Conservation (phyloP, 2,113 vertebrate species). For the Piaya cayana region DNA sequence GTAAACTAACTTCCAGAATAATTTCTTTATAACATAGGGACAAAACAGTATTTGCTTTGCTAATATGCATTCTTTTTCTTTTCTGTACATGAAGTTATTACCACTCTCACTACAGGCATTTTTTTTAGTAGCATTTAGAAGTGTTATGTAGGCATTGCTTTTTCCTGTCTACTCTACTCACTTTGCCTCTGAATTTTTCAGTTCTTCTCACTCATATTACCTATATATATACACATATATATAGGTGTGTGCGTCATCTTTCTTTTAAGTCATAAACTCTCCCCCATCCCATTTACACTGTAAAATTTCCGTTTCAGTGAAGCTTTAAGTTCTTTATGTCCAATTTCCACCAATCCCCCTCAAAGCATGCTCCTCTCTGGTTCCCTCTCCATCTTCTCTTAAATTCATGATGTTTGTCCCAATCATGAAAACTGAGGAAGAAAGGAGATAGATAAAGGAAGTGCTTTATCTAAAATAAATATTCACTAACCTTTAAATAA, state of each 20-base stretch:
- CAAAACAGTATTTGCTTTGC: background rate
- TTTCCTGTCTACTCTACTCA: background rate
- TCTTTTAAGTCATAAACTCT: background rate
- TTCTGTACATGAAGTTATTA: background rate
- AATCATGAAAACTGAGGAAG: background rate
- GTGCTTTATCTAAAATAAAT: background rate
- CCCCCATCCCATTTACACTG: background rate
- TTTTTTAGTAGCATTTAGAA: background rate
- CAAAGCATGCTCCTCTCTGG: background rate
- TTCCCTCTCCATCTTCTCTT: background rate
- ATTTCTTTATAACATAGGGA: background rate
- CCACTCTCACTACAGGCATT: background rate
- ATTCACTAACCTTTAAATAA: background rate
- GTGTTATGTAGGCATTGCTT: background rate
- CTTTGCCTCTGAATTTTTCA: background rate
- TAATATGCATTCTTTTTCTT: background rate
- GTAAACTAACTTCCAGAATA: background rate
- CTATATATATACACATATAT: background rate
- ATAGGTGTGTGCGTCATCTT: background rate
- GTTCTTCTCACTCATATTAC: background rate
- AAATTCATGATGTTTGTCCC: background rate
- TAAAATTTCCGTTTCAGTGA: background rate
- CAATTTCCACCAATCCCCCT: background rate
- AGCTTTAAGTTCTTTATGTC: background rate
- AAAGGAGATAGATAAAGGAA: background rate